Conservation (phyloP, 2,888 invertebrate species). For the Sthenelais limicola region DNA sequence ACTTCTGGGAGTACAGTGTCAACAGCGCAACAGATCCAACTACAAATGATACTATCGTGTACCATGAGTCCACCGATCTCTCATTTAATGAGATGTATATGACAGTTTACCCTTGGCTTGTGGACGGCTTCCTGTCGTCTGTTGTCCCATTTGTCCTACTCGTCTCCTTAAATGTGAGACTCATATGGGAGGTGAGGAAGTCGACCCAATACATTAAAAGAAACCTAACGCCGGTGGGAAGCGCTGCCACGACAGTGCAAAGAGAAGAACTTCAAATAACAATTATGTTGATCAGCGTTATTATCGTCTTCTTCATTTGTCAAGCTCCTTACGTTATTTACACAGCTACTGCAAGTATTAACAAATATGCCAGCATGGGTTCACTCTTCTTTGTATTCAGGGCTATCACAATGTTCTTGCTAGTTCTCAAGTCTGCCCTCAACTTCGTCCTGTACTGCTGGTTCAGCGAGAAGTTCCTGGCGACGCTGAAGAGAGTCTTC, state of each 20-base stretch:
- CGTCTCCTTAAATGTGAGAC: constrained; percentile 61
- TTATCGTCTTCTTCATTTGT: constrained; percentile 68
- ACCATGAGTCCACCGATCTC: constrained; percentile 51
- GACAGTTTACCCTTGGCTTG: constrained; percentile 55
- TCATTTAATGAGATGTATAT: constrained; percentile 52
- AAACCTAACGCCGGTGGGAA: constrained; percentile 50
- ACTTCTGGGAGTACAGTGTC: constrained; percentile 59
- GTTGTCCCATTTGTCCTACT: constrained; percentile 65
- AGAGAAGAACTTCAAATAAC: constrained; percentile 68
- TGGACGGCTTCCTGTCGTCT: constrained; percentile 58
- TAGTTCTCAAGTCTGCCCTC: constrained; percentile 66
- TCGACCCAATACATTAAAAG: constrained; percentile 66
- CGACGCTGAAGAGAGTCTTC: constrained; percentile 67
- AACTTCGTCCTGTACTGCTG: constrained; percentile 71
- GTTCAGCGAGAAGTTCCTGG: constrained; percentile 71
- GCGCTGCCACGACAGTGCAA: constrained; percentile 55
- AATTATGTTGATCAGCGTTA: constrained; percentile 67
- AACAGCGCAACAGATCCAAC: constrained; percentile 40
- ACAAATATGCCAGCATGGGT: constrained; percentile 15
- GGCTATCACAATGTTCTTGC: constrained; percentile 53
- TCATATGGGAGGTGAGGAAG: constrained; percentile 66
- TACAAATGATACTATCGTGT: constrained; percentile 44
- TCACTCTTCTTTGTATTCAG: constrained; percentile 46
- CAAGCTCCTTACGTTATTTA: constrained; percentile 65
- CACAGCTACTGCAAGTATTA: constrained; percentile 50